Conservation (phyloP, 2,113 vertebrate genomes). For the Mobula birostris region DNA sequence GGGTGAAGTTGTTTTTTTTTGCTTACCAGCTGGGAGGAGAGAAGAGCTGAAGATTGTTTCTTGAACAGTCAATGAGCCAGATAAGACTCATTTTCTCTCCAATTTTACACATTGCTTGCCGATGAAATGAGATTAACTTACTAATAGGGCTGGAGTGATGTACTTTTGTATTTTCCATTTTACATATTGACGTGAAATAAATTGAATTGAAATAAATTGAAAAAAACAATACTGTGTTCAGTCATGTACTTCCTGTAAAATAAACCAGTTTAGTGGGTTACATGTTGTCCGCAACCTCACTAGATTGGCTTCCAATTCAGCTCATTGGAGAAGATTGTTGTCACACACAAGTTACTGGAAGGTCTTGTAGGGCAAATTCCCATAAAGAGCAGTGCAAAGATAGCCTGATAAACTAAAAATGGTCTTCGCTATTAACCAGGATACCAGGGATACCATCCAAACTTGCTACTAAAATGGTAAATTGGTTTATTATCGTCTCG, state of each 20-base stretch:
- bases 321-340: no score
- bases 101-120: slow-evolving; percentile 25
- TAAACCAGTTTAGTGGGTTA: slow-evolving; percentile 3
- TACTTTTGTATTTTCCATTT: neutral
- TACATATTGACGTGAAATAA: slow-evolving; percentile 4
- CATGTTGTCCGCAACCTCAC: no score
- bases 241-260: slow-evolving; percentile 1
- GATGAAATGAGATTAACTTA: slow-evolving; percentile 26
- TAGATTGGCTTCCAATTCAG: no score
- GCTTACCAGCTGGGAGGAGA: no score
- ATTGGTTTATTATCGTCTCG: no score
- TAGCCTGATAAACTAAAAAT: no score
- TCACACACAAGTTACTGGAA: no score
- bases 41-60: neutral
- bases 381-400: no score
- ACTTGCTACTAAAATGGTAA: no score
- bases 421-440: no score
- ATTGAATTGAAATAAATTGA: slow-evolving; percentile 10
- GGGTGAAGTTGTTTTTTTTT: neutral
- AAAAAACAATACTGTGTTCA: neutral
- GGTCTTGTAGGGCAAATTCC: no score
- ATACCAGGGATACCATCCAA: no score
- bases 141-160: neutral
- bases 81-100: neutral
- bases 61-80: neutral